Percentiles rank a stretch among this genome's conserved stretches.
phyloP scores from a whole-genome alignment of 2,797 vertebrate genomes.

The Apodemus agrarius region DNA sequence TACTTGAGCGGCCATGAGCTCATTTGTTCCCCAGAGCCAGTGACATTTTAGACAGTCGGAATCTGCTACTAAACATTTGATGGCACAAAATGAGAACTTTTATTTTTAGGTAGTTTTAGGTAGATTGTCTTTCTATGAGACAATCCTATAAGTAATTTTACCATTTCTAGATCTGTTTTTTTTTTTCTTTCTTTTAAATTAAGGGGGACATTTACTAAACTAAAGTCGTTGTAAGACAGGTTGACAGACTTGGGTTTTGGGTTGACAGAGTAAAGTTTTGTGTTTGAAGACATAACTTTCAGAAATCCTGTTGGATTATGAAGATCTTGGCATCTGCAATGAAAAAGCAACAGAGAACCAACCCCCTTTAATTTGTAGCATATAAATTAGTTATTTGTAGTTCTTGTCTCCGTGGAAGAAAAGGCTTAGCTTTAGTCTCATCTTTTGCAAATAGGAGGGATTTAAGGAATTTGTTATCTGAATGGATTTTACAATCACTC shows the following conservation, averaged over 20 bases:
- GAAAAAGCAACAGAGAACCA: neutral
- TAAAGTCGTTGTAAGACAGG: conserved; percentile 14
- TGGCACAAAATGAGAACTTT: conserved; percentile 28
- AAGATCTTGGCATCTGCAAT: neutral
- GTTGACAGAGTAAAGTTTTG: neutral
- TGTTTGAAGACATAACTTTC: neutral
- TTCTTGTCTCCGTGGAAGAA: neutral
- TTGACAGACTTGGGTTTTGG: conserved; percentile 38
- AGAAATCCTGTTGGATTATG: conserved; percentile 47
- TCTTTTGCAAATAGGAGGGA: neutral
- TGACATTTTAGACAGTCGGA: neutral
- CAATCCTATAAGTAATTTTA: conserved; percentile 8
- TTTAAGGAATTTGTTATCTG: neutral
- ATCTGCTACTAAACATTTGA: conserved; percentile 25
- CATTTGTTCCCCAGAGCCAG: conserved; percentile 10
- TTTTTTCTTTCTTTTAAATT: conserved; percentile 64
- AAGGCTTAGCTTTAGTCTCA: neutral
- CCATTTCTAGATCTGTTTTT: conserved; percentile 43
- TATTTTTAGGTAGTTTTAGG: conserved; percentile 52
- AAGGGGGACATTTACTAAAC: conserved; percentile 38
- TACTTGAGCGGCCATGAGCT: neutral
- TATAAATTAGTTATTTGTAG: conserved; percentile 20
- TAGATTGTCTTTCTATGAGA: neutral
- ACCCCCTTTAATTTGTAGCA: neutral
- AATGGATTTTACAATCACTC: neutral